These are phyloP conservation scores for Agapetus fuscipes DNA, from an alignment of 2,888 invertebrate species.

Conservation along the genomic window DNA sequence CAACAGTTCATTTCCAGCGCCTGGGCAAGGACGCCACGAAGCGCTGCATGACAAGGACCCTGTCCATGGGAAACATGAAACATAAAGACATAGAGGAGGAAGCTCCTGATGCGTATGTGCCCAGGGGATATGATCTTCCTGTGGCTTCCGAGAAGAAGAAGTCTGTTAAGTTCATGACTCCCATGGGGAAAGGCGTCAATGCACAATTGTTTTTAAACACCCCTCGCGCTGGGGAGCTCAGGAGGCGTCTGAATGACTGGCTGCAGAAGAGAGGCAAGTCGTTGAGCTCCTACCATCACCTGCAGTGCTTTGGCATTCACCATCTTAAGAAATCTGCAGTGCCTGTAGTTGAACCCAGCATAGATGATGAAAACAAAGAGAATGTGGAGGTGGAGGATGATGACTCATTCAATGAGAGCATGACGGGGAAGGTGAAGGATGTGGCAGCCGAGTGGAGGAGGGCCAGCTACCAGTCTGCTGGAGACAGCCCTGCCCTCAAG, in stretches of 20 bases:
- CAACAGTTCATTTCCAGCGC: constrained; percentile 40
- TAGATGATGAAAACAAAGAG: constrained; percentile 44
- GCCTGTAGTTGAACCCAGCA: constrained; percentile 17
- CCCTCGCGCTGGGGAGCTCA: constrained; percentile 35
- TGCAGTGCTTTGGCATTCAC: constrained; percentile 43
- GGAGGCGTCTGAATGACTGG: constrained; percentile 40
- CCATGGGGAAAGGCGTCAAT: constrained; percentile 23
- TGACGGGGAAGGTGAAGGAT: constrained; percentile 27
- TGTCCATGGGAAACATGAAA: constrained; percentile 30
- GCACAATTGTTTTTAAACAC: constrained; percentile 30
- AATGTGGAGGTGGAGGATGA: constrained; percentile 38
- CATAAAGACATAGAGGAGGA: constrained; percentile 14
- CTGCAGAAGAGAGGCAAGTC: constrained; percentile 42
- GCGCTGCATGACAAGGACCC: constrained; percentile 37
- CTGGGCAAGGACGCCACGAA: constrained; percentile 31
- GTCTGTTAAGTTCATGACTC: constrained; percentile 34
- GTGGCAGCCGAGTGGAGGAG: constrained; percentile 18
- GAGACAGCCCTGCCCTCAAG: constrained; percentile 28
- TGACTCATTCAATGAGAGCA: constrained; percentile 33
- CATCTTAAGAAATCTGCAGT: neutral
- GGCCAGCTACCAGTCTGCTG: constrained; percentile 25
- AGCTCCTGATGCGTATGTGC: constrained; percentile 6
- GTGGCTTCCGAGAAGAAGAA: constrained; percentile 38
- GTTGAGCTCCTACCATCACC: constrained; percentile 38
- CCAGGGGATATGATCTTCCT: constrained; percentile 27